These are phyloP conservation scores for Leucopsar rothschildi DNA, from an alignment of 2,113 vertebrate species.

Conservation along the genomic window DNA sequence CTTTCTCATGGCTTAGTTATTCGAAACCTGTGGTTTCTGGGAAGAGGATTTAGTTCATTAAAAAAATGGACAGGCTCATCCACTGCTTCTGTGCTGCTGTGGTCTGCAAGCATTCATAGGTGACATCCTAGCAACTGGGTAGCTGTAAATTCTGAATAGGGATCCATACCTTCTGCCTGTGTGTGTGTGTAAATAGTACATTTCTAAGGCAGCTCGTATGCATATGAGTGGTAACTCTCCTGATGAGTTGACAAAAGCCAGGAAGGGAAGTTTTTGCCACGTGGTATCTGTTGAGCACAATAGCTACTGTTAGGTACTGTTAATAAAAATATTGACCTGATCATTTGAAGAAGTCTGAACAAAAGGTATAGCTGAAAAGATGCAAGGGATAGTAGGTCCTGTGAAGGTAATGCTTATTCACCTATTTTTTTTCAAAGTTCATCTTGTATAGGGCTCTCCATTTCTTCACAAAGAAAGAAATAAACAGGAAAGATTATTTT, in stretches of 20 bases:
- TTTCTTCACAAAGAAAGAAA: neutral
- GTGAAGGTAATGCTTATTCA: neutral
- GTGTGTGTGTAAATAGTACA: neutral
- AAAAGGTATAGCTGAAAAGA: neutral
- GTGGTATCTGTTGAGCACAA: neutral
- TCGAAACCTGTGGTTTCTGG: fast-evolving
- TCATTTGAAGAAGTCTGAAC: neutral
- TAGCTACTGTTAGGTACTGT: neutral
- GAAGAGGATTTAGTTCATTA: neutral
- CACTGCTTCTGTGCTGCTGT: neutral
- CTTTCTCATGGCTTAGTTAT: neutral
- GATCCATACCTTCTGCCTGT: neutral
- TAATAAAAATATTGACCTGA: neutral
- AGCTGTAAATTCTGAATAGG: neutral
- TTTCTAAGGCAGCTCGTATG: neutral
- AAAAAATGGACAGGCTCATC: neutral
- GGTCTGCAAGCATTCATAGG: neutral
- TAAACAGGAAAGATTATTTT: neutral
- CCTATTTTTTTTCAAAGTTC: neutral
- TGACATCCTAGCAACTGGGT: neutral
- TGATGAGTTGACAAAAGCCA: neutral
- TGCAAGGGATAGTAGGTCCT: neutral
- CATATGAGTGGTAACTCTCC: neutral
- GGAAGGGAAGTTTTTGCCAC: neutral
- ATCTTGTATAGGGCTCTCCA: neutral